These are phyloP conservation scores for Heptranchias perlo DNA, from an alignment of 2,113 vertebrate species.

Conservation along the genomic window DNA sequence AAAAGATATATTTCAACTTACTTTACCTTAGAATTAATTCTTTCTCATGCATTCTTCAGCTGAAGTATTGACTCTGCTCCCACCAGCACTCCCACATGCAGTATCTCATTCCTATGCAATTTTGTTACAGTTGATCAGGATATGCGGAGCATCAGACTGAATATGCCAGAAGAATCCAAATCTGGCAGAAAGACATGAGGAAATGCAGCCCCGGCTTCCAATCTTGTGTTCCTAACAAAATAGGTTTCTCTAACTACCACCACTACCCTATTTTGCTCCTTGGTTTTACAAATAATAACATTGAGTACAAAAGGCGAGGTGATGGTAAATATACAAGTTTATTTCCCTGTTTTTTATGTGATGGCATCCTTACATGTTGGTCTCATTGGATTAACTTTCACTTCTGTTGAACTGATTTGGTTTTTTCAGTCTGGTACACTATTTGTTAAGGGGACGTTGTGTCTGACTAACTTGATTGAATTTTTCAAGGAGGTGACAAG, in stretches of 20 bases:
- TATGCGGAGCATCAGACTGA: neutral
- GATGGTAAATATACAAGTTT: neutral
- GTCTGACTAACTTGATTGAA: no score
- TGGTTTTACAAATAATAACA: neutral
- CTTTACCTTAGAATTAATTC: neutral
- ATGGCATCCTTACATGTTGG: neutral
- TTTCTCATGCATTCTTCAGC: neutral
- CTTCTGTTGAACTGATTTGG: no score
- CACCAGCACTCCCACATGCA: neutral
- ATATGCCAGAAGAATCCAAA: neutral
- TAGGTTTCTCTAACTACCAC: neutral
- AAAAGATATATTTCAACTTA: neutral
- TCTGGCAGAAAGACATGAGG: neutral
- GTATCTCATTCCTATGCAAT: neutral
- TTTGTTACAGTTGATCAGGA: neutral
- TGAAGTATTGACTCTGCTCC: neutral
- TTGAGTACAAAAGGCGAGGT: neutral
- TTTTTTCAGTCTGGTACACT: no score
- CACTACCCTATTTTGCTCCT: neutral
- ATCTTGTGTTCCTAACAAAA: neutral
- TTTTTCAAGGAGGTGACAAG: no score
- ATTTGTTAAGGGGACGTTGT: no score
- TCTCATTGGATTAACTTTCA: no score
- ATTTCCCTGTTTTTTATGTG: neutral
- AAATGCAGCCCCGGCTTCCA: neutral